phyloP scores from a whole-genome alignment of 2,113 vertebrate species.

The Grantiella picta region DNA sequence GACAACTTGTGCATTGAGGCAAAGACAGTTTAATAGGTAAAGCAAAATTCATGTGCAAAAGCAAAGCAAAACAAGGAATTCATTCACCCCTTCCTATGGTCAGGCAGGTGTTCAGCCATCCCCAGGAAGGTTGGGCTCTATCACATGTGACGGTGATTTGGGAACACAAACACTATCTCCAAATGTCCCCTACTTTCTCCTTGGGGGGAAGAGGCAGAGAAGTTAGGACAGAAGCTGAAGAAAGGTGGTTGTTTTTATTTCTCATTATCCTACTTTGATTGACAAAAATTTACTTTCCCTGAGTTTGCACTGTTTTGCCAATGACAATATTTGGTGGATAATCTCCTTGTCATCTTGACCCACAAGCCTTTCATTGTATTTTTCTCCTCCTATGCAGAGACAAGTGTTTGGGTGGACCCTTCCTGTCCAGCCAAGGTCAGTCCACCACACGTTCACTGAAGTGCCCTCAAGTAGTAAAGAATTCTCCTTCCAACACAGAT shows the following conservation, averaged over 20 bases:
- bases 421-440: neutral
- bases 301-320: neutral
- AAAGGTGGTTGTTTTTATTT: neutral
- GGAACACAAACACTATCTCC: neutral
- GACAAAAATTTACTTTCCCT: neutral
- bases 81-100: neutral
- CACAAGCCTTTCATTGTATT: neutral
- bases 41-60: neutral
- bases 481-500: neutral
- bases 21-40: neutral
- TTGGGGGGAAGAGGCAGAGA: accelerated
- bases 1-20: neutral
- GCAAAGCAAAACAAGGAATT: neutral
- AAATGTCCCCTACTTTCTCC: neutral
- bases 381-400: neutral
- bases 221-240: neutral
- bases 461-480: neutral
- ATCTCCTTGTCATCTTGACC: neutral
- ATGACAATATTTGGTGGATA: neutral
- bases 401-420: neutral
- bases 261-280: neutral
- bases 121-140: neutral
- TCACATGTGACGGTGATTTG: neutral
- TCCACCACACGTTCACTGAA: neutral
- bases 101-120: neutral